Evolutionary conservation across 2,797 vertebrate species (phyloP), one percentile per base, ranked within the genome.

Genomic region (Mico argentatus): DNA sequence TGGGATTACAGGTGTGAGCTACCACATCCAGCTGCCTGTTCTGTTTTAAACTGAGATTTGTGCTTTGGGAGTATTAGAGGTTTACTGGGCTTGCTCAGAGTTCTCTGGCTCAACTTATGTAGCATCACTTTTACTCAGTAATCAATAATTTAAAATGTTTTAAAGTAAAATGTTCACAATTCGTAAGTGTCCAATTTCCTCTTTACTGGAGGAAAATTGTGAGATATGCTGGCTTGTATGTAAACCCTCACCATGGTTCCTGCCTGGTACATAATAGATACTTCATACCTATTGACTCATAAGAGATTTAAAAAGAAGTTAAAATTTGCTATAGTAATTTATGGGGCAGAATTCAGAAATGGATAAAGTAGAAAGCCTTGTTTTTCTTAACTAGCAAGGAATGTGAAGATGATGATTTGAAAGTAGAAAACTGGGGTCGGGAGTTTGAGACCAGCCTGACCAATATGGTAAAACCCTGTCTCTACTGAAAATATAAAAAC

Each of bases 61-160:
- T 85, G 15, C 70, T 86, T 70, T 84, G 44, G 13, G 27, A 55
- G 2, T 76, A 41, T 46, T 91, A 39, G 33, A 61, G 7, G 19
- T 96, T 9, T 39, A 41, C 14, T 61, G 50, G n/a, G 13, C 7
- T 77, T 75, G 13, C 41, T 93, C 39, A 61, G 39, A 79, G 50
- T 82, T 50, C 48, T 44, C 36, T 70, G 30, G 73, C 11, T 48
- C 44, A 86, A 22, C 11, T 92, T 96, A 80, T 73, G 46, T 20
- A 89, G 24, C 30, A 59, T 93, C 75, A 67, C 33, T 94, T 94
- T 93, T 85, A 72, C 15, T 85, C 24, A 70, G 1, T 79, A 77
- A 82, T 87, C 27, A 95, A 0, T 76, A 7, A 86, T 70, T 96
- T 88, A 85, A 90, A 92, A 67, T 30, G 67, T 59, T 55, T 80